Evolutionary conservation across 2,797 vertebrate genomes (phyloP).

Genomic region (Cynopterus sphinx): DNA sequence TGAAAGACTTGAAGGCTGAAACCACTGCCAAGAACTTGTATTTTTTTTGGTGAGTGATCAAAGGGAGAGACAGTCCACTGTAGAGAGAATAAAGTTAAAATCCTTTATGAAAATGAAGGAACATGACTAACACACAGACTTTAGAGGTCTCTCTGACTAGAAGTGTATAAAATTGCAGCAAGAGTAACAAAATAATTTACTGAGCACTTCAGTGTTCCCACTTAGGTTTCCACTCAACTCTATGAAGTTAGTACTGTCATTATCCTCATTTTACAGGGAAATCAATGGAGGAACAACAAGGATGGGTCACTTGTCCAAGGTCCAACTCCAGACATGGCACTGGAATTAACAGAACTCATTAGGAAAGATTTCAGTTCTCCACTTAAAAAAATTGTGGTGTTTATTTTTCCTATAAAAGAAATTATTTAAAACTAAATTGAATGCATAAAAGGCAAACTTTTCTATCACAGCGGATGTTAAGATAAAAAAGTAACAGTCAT

Average conservation of each 20-base stretch:
- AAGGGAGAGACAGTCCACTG: not conserved
- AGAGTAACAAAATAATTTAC: not conserved
- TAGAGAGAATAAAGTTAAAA: not conserved
- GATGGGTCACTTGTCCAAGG: not conserved
- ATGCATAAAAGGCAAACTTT: not conserved
- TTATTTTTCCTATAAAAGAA: not conserved
- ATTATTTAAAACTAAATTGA: slow-evolving; percentile 35
- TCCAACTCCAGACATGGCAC: not conserved
- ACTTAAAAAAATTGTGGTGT: not conserved
- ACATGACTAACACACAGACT: not conserved
- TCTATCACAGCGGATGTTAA: not conserved
- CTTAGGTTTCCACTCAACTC: not conserved
- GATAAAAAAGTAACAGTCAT: not conserved
- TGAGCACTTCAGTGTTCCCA: not conserved
- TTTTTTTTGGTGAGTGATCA: not conserved
- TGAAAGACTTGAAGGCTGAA: not conserved
- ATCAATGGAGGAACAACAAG: not conserved
- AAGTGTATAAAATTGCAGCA: not conserved
- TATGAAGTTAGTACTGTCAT: not conserved
- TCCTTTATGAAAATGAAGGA: not conserved
- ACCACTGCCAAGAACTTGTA: not conserved
- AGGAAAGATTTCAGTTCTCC: not conserved
- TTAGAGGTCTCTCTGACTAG: not conserved
- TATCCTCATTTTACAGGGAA: not conserved
- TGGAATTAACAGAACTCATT: not conserved